A percentile compares a stretch with the other conserved stretches of the same genome.
These are phyloP conservation scores for Falco naumanni DNA, from an alignment of 2,797 vertebrate species.

Conservation along the genomic window DNA sequence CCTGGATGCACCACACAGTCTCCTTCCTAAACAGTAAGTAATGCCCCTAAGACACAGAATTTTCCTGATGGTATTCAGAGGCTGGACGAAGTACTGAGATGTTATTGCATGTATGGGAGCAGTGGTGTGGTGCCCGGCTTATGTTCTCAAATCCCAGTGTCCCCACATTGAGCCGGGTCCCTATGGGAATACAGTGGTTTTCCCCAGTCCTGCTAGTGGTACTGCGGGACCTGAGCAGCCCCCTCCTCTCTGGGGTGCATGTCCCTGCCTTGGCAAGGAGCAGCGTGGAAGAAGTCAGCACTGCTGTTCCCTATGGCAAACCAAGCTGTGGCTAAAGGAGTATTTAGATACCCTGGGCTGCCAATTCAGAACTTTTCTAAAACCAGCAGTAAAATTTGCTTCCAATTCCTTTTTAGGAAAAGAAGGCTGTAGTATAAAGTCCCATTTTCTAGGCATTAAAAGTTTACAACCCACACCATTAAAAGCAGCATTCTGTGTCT, in stretches of 20 bases:
- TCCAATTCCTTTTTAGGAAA: constrained; percentile 62
- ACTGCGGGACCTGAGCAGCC: not conserved
- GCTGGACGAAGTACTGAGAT: not conserved
- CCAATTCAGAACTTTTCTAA: constrained; percentile 55
- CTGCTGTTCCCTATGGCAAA: not conserved
- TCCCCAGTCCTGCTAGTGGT: not conserved
- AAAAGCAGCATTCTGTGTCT: constrained; percentile 36
- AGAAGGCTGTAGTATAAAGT: constrained; percentile 34
- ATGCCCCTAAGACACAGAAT: not conserved
- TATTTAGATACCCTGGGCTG: constrained; percentile 36
- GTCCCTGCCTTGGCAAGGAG: not conserved
- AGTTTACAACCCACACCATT: constrained; percentile 21
- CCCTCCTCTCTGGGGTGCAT: not conserved
- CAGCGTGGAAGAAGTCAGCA: not conserved
- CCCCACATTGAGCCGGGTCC: not conserved
- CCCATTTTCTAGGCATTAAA: constrained; percentile 48
- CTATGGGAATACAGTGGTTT: not conserved
- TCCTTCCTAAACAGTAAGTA: not conserved
- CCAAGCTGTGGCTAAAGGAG: constrained; percentile 50
- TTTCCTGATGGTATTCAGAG: not conserved
- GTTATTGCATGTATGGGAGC: not conserved
- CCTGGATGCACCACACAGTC: not conserved
- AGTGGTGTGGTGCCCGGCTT: not conserved
- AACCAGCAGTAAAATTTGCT: constrained; percentile 55
- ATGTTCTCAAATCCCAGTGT: not conserved